Conservation (phyloP, 92 coral and sea anemone species). For the Virgularia gustaviana region DNA sequence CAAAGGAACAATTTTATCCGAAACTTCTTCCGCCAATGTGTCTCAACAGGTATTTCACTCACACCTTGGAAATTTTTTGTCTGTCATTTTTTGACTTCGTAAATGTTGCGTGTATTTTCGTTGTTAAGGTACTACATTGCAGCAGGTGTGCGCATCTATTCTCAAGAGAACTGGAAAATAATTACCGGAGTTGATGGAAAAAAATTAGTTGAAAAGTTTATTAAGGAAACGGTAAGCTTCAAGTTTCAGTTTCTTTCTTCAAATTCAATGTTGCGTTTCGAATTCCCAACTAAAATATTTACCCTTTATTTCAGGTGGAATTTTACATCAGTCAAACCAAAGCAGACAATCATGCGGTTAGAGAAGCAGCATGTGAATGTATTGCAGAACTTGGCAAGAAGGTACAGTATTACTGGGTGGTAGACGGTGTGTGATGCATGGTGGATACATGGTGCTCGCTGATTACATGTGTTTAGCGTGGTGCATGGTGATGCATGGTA, state of each 20-base stretch:
- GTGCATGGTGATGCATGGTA: no score
- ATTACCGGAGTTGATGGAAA: slow-evolving; percentile 83
- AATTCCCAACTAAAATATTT: no score
- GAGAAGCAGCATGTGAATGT: slow-evolving; percentile 97
- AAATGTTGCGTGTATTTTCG: no score
- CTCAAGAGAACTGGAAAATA: slow-evolving; percentile 95
- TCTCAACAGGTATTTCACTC: slow-evolving; percentile 69
- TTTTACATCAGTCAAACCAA: slow-evolving; percentile 91
- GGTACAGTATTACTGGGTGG: slow-evolving; percentile 48
- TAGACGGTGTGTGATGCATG: background rate
- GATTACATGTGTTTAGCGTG: no score
- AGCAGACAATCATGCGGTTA: slow-evolving; percentile 97
- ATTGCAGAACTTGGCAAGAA: slow-evolving; percentile 91
- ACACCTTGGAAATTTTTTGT: background rate
- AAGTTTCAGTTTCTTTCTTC: background rate
- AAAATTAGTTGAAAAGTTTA: slow-evolving; percentile 79
- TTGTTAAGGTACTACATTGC: slow-evolving; percentile 85
- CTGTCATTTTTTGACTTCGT: background rate
- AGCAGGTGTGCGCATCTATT: slow-evolving; percentile 95
- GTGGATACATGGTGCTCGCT: no score
- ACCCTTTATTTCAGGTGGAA: slow-evolving; percentile 70
- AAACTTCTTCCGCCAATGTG: slow-evolving; percentile 94
- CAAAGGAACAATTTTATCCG: slow-evolving; percentile 83
- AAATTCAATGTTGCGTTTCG: background rate
- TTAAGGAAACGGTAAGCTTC: slow-evolving; percentile 80